Percentiles rank a stretch among this genome's conserved stretches.
These are phyloP conservation scores for Pantherophis vulpinus DNA, from an alignment of 2,797 vertebrate genomes.

Conservation along the genomic window DNA sequence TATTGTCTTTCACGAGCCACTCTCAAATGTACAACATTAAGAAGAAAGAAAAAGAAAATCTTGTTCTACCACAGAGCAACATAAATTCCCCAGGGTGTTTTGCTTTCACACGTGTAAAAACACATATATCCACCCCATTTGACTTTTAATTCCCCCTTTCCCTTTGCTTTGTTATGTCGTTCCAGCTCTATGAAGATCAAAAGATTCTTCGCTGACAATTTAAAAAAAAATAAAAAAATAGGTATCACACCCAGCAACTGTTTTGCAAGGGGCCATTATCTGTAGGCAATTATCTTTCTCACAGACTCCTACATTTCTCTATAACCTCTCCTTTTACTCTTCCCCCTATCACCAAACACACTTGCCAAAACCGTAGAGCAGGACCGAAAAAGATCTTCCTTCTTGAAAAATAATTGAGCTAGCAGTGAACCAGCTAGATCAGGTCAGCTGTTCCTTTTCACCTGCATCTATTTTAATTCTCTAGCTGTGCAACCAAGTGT, in stretches of 20 bases:
- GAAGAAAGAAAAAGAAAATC: neutral
- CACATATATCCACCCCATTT: neutral
- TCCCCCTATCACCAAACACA: neutral
- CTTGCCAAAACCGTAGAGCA: neutral
- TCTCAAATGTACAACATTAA: neutral
- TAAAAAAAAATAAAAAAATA: neutral
- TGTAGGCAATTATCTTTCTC: neutral
- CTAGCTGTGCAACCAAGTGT: neutral
- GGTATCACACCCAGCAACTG: neutral
- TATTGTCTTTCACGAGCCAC: neutral
- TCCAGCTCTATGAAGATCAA: neutral
- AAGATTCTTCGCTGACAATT: neutral
- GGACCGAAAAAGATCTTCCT: neutral
- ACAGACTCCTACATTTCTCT: neutral
- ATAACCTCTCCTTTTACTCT: neutral
- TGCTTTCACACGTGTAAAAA: neutral
- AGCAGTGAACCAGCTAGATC: neutral
- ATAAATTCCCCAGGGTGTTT: neutral
- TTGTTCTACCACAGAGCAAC: neutral
- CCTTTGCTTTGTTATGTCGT: neutral
- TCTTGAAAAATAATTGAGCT: neutral
- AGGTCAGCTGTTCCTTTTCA: neutral
- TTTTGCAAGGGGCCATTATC: neutral
- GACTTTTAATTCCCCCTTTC: neutral
- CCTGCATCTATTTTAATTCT: neutral